Percentiles rank a stretch among this genome's conserved stretches.
These are phyloP conservation scores for Galeruca laticollis DNA, from an alignment of 2,888 invertebrate species.

Conservation along the genomic window DNA sequence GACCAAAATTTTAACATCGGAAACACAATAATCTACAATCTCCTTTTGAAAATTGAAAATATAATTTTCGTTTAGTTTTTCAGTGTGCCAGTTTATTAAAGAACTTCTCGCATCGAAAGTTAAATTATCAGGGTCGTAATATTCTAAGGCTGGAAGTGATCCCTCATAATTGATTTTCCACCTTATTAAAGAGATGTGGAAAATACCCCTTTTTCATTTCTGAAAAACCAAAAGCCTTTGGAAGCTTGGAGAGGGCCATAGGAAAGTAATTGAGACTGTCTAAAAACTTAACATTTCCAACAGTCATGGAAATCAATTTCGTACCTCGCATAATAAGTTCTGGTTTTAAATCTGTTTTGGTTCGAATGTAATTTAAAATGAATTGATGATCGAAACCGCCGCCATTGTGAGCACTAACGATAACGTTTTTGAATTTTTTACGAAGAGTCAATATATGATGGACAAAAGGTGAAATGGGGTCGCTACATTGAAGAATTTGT, in stretches of 20 bases:
- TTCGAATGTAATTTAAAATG: constrained; percentile 34
- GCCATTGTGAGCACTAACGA: constrained; percentile 38
- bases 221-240: constrained; percentile 38
- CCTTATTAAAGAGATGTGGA: constrained; percentile 46
- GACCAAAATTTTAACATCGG: constrained; percentile 46
- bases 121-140: constrained; percentile 32
- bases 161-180: constrained; percentile 37
- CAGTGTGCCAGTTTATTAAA: constrained; percentile 37
- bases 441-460: constrained; percentile 19
- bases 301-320: constrained; percentile 39
- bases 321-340: constrained; percentile 46
- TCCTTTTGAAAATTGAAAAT: constrained; percentile 55
- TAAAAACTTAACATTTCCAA: constrained; percentile 42
- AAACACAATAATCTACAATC: constrained; percentile 47
- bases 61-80: constrained; percentile 35
- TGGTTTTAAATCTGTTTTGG: constrained; percentile 34
- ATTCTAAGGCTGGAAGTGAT: constrained; percentile 28
- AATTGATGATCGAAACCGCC: constrained; percentile 40
- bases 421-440: constrained; percentile 29
- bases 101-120: not conserved
- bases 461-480: constrained; percentile 5
- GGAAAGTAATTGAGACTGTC: constrained; percentile 55
- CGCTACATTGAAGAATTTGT: constrained; percentile 18
- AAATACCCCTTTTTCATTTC: constrained; percentile 48
- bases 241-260: constrained; percentile 44